Conservation (phyloP, 2,113 vertebrate species). For the Dolichallabes microphthalmus region DNA sequence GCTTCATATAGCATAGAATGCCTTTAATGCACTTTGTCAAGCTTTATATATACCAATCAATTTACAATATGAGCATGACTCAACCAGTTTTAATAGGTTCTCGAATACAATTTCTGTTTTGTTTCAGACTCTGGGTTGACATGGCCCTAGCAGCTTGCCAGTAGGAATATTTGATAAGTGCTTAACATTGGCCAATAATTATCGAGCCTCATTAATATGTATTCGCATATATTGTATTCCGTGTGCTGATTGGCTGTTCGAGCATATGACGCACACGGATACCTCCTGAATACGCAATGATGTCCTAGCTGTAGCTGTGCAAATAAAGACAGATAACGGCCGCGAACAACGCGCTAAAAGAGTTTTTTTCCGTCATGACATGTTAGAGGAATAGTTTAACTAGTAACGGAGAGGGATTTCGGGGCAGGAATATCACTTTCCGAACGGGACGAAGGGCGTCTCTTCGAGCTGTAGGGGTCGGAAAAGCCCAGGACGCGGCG, state of each 20-base stretch:
- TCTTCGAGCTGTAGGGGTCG: constrained; percentile 59
- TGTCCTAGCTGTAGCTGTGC: constrained; percentile 61
- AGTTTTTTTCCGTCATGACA: constrained; percentile 65
- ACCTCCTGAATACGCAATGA: constrained; percentile 66
- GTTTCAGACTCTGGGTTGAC: constrained; percentile 22
- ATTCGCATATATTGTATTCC: constrained; percentile 24
- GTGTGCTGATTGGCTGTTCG: constrained; percentile 60
- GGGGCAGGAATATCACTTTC: constrained; percentile 64
- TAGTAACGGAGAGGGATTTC: constrained; percentile 70
- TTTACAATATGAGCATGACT: neutral
- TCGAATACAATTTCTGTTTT: neutral
- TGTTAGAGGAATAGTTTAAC: constrained; percentile 70
- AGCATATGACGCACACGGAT: constrained; percentile 58
- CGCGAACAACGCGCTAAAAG: constrained; percentile 68
- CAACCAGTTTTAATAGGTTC: neutral
- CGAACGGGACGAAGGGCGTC: constrained; percentile 64
- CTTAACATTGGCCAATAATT: constrained; percentile 46
- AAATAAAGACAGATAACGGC: constrained; percentile 77
- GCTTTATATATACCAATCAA: no score
- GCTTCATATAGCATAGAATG: no score
- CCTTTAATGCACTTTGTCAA: neutral
- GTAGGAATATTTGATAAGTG: constrained; percentile 28
- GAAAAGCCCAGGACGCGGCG: constrained; percentile 41
- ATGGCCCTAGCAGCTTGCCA: neutral
- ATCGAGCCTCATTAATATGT: constrained; percentile 16